Conservation (phyloP, 2,797 vertebrate species). For the Poeciliopsis gracilis region DNA sequence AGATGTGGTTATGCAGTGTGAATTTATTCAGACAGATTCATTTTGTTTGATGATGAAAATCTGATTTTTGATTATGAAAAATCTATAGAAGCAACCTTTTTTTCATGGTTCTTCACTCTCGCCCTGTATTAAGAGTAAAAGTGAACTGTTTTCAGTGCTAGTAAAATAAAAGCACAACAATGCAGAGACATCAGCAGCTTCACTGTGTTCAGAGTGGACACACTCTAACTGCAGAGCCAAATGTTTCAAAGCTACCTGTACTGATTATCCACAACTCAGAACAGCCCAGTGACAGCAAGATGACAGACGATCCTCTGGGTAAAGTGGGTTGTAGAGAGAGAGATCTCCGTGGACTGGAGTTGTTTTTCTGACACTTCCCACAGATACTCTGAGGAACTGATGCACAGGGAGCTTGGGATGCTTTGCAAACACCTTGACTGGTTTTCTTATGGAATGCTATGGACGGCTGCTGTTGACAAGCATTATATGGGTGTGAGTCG, state of each 20-base stretch:
- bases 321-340: not conserved
- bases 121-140: not conserved
- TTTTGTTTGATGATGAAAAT: not conserved
- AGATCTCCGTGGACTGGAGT: not conserved
- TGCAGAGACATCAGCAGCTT: not conserved
- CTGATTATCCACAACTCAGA: slow-evolving; percentile 5
- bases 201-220: not conserved
- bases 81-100: not conserved
- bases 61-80: not conserved
- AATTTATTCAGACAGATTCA: not conserved
- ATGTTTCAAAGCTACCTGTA: not conserved
- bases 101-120: not conserved
- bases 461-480: not conserved
- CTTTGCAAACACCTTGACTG: not conserved
- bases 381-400: slow-evolving; percentile 5
- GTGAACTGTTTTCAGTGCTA: not conserved
- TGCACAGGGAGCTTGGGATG: slow-evolving; percentile 1
- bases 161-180: not conserved
- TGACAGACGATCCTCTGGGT: slow-evolving; percentile 1
- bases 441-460: not conserved
- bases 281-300: not conserved
- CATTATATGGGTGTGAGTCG: not conserved
- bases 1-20: not conserved
- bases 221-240: not conserved
- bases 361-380: slow-evolving; percentile 4